Evolutionary conservation across 2,888 invertebrate species (phyloP), one percentile per base, ranked within the genome.

Genomic region (Lasioglossum zephyrum): DNA sequence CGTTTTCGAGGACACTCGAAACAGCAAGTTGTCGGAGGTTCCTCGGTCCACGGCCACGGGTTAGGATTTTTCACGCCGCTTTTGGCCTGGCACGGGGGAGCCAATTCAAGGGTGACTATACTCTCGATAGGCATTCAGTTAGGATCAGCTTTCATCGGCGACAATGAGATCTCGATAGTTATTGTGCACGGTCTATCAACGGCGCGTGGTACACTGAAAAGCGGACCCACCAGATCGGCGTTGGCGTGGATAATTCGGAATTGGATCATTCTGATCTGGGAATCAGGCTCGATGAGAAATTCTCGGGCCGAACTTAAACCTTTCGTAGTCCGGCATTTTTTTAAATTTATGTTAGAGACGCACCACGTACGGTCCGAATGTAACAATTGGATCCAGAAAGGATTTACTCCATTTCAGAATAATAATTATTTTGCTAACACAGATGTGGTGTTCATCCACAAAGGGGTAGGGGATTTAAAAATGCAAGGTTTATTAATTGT

Each of bases 191-290:
- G 81, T 90, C 89, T 91, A 92, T 92, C 91, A 90, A 84, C 89
- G 88, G 44, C 88, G 89, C 85, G 81, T 84, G 89, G 83, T 90
- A 82, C 91, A 79, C 86, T 88, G 83, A 76, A 82, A 84, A 87
- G 82, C 89, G 86, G 84, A 81, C 85, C 84, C 87, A 70, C 77
- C 81, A 83, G 84, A 82, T 86, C 81, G 79, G 75, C 77, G 81
- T 22, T 69, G 82, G 90, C 87, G 86, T 91, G 89, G 86, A 93
- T 93, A 92, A 94, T 93, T 93, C 89, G 87, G 73, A 93, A 94
- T 93, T 93, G 91, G 92, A 93, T 93, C 93, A 93, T 82, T 87
- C 77, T 88, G 88, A 85, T 87, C 90, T 92, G 92, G 85, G 90
- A 91, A 91, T 89, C 85, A 26, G 60, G 9, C 60, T 22, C 69